A percentile compares a stretch with the other conserved stretches of the same genome.
Conservation (phyloP, 2,113 vertebrate genomes). For the Lates calcarifer region DNA sequence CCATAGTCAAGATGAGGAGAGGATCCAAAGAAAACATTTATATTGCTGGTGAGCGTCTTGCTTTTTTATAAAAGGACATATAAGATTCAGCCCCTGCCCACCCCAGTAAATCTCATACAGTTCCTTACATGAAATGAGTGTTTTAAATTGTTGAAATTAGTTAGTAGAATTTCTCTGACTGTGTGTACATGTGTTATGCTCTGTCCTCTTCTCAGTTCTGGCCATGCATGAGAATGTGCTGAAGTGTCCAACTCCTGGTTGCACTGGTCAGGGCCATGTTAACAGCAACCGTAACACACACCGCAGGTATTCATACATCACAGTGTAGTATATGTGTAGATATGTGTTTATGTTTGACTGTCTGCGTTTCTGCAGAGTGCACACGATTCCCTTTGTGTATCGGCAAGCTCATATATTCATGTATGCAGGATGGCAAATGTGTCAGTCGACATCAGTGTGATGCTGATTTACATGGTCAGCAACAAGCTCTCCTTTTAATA, state of each 20-base stretch:
- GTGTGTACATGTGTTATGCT: slow-evolving; percentile 4
- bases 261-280: slow-evolving; percentile 98
- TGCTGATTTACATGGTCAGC: slow-evolving; percentile 54
- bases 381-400: slow-evolving; percentile 14
- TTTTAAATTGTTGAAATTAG: not conserved
- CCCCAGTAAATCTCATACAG: not conserved
- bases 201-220: slow-evolving; percentile 87
- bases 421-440: slow-evolving; percentile 45
- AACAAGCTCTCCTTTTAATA: slow-evolving; percentile 32
- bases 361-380: not conserved
- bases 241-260: slow-evolving; percentile 98
- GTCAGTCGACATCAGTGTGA: slow-evolving; percentile 58
- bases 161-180: slow-evolving; percentile 3
- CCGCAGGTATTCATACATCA: slow-evolving; percentile 88
- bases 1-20: not conserved
- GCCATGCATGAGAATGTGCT: slow-evolving; percentile 99
- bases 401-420: slow-evolving; percentile 47
- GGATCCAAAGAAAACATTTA: not conserved
- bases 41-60: not conserved
- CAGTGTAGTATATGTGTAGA: not conserved
- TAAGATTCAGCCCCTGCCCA: not conserved
- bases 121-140: not conserved
- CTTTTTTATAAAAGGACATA: not conserved
- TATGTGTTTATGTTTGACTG: slow-evolving; percentile 1
- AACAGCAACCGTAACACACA: slow-evolving; percentile 99